Evolutionary conservation across 2,113 vertebrate species (phyloP).

Genomic region (Porphyrio hochstetteri): DNA sequence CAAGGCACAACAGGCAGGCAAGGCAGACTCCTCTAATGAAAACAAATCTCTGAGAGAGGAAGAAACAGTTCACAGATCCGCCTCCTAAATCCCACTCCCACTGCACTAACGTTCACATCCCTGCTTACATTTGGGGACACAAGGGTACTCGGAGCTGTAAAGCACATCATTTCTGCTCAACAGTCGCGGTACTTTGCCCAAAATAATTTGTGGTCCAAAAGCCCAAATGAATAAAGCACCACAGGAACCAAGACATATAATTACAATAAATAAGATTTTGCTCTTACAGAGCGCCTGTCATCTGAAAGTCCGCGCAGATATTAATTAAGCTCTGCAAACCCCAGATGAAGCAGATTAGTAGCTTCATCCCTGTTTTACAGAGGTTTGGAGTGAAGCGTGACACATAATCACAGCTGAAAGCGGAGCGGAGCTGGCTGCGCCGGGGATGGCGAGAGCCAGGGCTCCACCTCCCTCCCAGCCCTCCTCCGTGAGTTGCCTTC

Average conservation of each 20-base stretch:
- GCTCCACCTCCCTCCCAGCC: slow-evolving; percentile 46
- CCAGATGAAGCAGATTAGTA: slow-evolving; percentile 55
- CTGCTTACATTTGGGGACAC: not conserved
- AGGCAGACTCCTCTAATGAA: not conserved
- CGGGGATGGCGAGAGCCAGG: not conserved
- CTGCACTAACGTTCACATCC: not conserved
- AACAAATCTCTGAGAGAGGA: not conserved
- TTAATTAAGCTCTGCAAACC: slow-evolving; percentile 49
- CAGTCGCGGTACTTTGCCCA: not conserved
- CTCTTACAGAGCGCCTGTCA: not conserved
- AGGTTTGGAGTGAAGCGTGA: slow-evolving; percentile 7
- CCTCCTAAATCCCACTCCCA: slow-evolving; percentile 7
- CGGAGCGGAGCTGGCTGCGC: not conserved
- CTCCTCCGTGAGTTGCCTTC: slow-evolving; percentile 36
- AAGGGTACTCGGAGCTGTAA: not conserved
- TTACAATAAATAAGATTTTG: slow-evolving; percentile 38
- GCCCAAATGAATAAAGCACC: not conserved
- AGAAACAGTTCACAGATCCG: not conserved
- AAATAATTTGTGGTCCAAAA: slow-evolving; percentile 22
- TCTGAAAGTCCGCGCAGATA: not conserved
- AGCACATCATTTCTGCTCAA: slow-evolving; percentile 2
- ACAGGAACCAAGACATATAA: not conserved
- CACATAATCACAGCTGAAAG: not conserved
- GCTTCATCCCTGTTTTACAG: slow-evolving; percentile 41
- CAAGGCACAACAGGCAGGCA: not conserved